Base-by-base conservation (phyloP, 2,113 vertebrate genomes). In the Varanus komodoensis region DNA sequence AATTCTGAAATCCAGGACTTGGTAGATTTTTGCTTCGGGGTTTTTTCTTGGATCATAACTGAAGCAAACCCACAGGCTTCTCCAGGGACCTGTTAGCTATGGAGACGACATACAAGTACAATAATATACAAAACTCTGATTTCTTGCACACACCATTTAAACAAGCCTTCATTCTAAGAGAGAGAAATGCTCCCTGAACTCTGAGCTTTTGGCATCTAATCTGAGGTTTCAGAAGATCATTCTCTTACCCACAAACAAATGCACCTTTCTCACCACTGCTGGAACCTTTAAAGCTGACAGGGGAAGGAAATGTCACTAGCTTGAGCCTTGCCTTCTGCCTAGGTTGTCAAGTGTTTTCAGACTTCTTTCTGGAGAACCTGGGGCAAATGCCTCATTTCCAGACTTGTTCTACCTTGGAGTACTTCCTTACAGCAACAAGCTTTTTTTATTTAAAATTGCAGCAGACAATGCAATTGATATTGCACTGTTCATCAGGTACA, bases 81-180 rank as follows among this genome's bases (percentile, higher is more conserved):
- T 98, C 99, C 99, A 99, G 1, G 99, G 99, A 6, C 99, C 99
- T 0, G 99, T 99, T 91, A 99, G 96, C 99, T 99, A 89, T 11
- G 94, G n/a, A 77, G 93, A 92, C 8, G 89, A 68, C n/a, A 86
- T 4, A 23, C 1, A 38, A 34, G 93, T 88, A 88, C 50, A 61
- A 44, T 52, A 78, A 1, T 79, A 1, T 7, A 38, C 9, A n/a
- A 11, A 44, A 32, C 23, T 21, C 61, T 27, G 9, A 44, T 89
- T 93, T 69, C 73, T 1, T 11, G 4, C 4, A 3, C 12, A n/a
- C n/a, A 17, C 6, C 6, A 54, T 54, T 54, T 54, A 54, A 54
- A 54, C 54, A 54, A 44, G 54, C 54, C 54, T 54, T 54, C 6
- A 54, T 54, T 8, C 77, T 85, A 78, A 74, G 29, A 38, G 86